Conservation (phyloP, 2,797 vertebrate species). For the Enteromius unitaeniatus region DNA sequence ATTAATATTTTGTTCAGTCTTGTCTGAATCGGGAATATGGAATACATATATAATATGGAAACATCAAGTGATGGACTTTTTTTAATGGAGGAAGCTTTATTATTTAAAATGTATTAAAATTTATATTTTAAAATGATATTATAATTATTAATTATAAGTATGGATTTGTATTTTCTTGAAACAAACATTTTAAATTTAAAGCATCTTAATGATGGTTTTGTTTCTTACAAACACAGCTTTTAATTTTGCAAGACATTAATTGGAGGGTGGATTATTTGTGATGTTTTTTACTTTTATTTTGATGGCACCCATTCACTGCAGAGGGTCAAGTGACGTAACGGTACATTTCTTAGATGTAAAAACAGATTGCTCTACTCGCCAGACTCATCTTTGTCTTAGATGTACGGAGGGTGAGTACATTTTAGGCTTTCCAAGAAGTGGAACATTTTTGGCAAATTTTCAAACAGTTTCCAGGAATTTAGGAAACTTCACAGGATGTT, state of each 20-base stretch:
- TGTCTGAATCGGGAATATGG: no score
- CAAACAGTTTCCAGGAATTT: neutral
- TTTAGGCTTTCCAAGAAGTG: neutral
- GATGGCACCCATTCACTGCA: neutral
- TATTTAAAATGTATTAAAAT: no score
- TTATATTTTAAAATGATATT: no score
- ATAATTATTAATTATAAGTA: no score
- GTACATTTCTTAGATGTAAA: neutral
- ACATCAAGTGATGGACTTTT: no score
- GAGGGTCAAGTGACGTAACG: neutral
- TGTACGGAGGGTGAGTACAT: neutral
- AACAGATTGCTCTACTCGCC: neutral
- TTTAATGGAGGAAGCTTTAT: no score
- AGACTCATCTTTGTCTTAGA: neutral
- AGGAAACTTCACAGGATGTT: neutral
- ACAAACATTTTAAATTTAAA: neutral
- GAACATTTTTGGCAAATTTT: neutral
- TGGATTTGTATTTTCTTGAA: neutral
- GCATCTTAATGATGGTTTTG: neutral
- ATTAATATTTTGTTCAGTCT: no score
- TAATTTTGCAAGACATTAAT: neutral
- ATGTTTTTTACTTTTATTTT: neutral
- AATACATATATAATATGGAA: no score
- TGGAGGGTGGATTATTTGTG: neutral
- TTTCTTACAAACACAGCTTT: neutral